Conservation (phyloP, 30 jellyfish, hydroid and myxozoan species). For the Turritopsis rubra region DNA sequence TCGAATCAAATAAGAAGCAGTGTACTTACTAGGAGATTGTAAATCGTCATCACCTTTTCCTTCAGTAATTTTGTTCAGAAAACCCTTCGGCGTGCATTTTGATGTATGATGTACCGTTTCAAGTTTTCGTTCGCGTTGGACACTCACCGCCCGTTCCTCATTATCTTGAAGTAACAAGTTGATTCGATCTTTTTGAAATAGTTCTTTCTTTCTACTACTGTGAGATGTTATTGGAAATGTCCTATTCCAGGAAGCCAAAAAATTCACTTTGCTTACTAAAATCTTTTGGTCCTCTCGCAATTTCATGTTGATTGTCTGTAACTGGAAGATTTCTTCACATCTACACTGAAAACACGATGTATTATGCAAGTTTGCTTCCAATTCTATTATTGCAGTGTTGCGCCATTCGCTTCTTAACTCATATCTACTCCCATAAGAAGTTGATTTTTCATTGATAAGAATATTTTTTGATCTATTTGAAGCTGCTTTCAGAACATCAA, state of each 20-base stretch:
- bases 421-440: no score
- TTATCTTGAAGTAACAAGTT: not conserved
- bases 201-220: not conserved
- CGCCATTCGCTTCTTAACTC: no score
- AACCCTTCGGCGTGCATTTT: not conserved
- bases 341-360: no score
- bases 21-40: not conserved
- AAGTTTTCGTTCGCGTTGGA: no score
- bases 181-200: not conserved
- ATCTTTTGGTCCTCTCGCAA: not conserved
- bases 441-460: no score
- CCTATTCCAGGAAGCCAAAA: not conserved
- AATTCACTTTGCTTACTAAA: not conserved
- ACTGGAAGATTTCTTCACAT: not conserved
- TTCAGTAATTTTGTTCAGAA: not conserved
- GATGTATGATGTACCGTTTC: no score
- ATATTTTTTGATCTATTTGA: no score
- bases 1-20: not conserved
- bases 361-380: no score
- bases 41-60: not conserved
- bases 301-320: not conserved
- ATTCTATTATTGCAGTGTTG: no score
- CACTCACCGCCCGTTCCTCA: no score
- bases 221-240: not conserved
- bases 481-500: not conserved